Evolutionary conservation across 2,113 vertebrate species (phyloP).

Genomic region (Malurus cyaneus): DNA sequence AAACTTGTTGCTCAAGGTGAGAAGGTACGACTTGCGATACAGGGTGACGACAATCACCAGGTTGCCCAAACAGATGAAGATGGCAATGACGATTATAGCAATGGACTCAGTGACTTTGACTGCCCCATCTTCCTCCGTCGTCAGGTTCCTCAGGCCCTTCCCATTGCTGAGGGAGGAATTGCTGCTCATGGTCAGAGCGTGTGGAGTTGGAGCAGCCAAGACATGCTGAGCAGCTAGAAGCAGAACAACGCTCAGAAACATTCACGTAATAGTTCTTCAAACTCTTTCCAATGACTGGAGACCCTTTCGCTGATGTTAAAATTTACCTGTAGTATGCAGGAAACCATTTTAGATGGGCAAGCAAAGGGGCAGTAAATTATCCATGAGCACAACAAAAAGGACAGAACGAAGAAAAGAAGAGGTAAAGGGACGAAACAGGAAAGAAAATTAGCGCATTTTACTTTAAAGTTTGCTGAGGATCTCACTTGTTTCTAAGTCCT

Average conservation of each 20-base stretch:
- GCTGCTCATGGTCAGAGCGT: conserved; percentile 85
- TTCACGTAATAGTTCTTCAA: neutral
- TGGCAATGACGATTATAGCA: conserved; percentile 86
- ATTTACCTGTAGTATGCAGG: conserved; percentile 14
- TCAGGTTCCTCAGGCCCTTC: conserved; percentile 76
- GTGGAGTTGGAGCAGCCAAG: conserved; percentile 44
- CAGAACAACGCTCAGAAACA: neutral
- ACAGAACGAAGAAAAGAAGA: neutral
- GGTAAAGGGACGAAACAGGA: neutral
- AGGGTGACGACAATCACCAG: conserved; percentile 89
- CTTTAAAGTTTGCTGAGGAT: neutral
- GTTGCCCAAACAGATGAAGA: conserved; percentile 92
- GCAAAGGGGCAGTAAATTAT: neutral
- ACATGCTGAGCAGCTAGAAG: conserved; percentile 71
- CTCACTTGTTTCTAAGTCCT: neutral
- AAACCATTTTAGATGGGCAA: conserved; percentile 22
- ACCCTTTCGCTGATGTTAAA: neutral
- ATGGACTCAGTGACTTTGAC: conserved; percentile 80
- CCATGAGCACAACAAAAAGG: neutral
- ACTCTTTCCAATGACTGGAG: neutral
- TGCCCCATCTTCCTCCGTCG: conserved; percentile 48
- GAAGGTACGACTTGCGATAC: conserved; percentile 92
- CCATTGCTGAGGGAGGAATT: conserved; percentile 80
- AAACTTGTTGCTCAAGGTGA: conserved; percentile 98
- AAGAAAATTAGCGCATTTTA: neutral